Base-by-base conservation (phyloP, 2,113 vertebrate genomes). In the Cyanoderma ruficeps region DNA sequence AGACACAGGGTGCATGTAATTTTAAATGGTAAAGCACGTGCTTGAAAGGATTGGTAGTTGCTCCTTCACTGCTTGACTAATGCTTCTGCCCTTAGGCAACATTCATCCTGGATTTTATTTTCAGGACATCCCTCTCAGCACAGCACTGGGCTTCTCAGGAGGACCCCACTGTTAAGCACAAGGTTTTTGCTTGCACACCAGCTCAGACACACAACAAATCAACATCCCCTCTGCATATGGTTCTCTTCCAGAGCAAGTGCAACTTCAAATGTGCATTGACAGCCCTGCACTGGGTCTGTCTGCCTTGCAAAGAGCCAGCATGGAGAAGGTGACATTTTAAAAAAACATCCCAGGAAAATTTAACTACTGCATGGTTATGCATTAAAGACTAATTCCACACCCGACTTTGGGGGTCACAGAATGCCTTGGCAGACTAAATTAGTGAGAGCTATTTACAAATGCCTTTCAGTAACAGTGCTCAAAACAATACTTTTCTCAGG, bases 311-410 rank as follows among this genome's bases (percentile, higher is more conserved):
- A 81, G 30, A 52, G 75, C 41, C 20, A 61, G 41, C 59, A 77
- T 0, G 0, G 68, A 78, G 41, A 83, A 47, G 52, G 83, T 31
- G 57, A 60, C 56, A 77, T 52, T 85, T 84, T 0, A 17, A 52
- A 60, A 53, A 49, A 28, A 5, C 12, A 93, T 9, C 9, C 60
- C 52, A 67, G 64, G 60, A 87, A 88, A 92, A 93, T 41, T 35
- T 80, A 88, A 90, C 67, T 82, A 13, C 67, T 47, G 25, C 14
- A 12, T 60, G 46, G 84, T 91, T 94, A 95, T 5, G 17, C 74
- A 88, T 93, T 86, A 92, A 87, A 89, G 68, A 67, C 25, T 76
- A 90, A 90, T 53, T 85, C 74, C 78, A 93, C 46, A 72, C 41
- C 82, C 76, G 65, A 90, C 39, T 90, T 87, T 50, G 77, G 3